phyloP scores from a whole-genome alignment of 2,888 invertebrate species.

The Aquatica leii region DNA sequence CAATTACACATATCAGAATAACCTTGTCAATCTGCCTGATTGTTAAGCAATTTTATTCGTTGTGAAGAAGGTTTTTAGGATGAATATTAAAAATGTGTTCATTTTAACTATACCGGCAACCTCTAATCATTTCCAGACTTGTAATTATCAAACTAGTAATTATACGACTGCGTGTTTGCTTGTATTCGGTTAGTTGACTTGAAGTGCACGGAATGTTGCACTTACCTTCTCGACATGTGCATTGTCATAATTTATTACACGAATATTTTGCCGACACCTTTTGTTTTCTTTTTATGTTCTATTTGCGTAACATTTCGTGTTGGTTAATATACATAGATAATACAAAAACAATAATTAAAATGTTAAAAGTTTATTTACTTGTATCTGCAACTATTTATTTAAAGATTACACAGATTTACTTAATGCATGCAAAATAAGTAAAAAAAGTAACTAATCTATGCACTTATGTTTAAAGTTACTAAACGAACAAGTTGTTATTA shows the following conservation, averaged over 20 bases:
- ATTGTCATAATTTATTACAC: constrained; percentile 23
- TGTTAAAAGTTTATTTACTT: too few relatives aligned
- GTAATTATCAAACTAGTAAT: constrained; percentile 56
- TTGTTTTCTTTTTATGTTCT: background rate
- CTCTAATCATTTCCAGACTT: constrained; percentile 55
- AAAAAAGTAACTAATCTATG: too few relatives aligned
- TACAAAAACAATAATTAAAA: too few relatives aligned
- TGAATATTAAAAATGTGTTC: constrained; percentile 32
- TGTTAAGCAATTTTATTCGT: constrained; percentile 49
- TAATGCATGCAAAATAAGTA: too few relatives aligned
- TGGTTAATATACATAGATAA: too few relatives aligned
- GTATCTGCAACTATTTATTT: too few relatives aligned
- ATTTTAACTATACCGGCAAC: constrained; percentile 54
- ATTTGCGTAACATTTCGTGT: too few relatives aligned
- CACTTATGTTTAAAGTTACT: too few relatives aligned
- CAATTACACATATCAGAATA: constrained; percentile 55
- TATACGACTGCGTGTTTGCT: constrained; percentile 56
- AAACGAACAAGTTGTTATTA: background rate
- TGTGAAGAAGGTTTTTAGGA: constrained; percentile 30
- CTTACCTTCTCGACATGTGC: constrained; percentile 48
- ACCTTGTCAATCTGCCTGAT: constrained; percentile 48
- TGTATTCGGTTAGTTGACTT: constrained; percentile 52
- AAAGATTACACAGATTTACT: too few relatives aligned
- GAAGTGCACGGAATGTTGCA: constrained; percentile 47
- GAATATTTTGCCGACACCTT: too few relatives aligned